phyloP scores from a whole-genome alignment of 2,113 vertebrate species.

The Actenoides hombroni region DNA sequence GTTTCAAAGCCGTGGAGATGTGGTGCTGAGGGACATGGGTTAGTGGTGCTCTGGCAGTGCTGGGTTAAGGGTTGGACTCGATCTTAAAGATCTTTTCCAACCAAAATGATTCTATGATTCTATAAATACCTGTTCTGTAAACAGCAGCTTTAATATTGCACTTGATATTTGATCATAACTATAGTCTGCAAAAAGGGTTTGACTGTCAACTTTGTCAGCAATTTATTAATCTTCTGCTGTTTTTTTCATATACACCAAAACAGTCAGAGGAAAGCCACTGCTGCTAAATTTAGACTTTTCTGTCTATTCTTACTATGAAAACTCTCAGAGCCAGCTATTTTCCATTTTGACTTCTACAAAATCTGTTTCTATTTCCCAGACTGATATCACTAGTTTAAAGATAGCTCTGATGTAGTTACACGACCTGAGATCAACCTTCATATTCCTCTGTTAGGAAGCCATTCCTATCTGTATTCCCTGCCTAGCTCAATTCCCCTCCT shows the following conservation, averaged over 20 bases:
- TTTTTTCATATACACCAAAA: neutral
- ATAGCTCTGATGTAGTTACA: neutral
- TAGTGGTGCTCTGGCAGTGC: neutral
- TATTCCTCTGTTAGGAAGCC: neutral
- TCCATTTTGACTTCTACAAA: conserved; percentile 16
- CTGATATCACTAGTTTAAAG: conserved; percentile 19
- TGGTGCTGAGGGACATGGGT: too few species aligned
- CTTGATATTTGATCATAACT: neutral
- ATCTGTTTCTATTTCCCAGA: conserved; percentile 14
- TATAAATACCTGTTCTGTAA: neutral
- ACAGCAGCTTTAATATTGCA: neutral
- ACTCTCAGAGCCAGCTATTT: conserved; percentile 16
- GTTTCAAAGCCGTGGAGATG: too few species aligned
- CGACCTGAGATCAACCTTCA: neutral
- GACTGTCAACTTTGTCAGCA: neutral
- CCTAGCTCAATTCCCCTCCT: too few species aligned
- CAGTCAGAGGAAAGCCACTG: neutral
- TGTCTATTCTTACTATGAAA: conserved; percentile 24
- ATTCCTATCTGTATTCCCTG: neutral
- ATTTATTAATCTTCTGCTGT: neutral
- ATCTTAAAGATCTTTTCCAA: neutral
- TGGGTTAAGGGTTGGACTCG: neutral
- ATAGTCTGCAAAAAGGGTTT: neutral
- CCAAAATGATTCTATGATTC: too few species aligned
- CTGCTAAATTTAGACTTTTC: conserved; percentile 3